phyloP scores from a whole-genome alignment of 2,888 invertebrate genomes.

The Syrphus vitripennis region DNA sequence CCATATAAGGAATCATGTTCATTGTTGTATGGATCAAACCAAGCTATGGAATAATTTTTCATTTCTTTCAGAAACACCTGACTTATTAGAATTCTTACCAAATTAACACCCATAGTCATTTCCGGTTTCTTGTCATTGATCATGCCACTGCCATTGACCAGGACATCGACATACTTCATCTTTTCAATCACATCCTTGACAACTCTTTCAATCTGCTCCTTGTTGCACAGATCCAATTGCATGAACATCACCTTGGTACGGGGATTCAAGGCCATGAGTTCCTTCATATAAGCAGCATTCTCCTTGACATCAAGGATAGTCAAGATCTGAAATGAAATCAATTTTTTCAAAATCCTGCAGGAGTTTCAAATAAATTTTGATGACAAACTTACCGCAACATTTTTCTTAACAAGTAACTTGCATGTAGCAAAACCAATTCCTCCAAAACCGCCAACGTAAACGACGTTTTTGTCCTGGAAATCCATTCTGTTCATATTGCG shows the following conservation, averaged over 20 bases:
- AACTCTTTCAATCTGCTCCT: slow-evolving; percentile 46
- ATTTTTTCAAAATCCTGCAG: background rate
- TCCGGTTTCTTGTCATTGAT: slow-evolving; percentile 64
- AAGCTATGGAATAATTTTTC: slow-evolving; percentile 74
- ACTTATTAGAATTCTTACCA: slow-evolving; percentile 78
- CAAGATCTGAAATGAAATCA: slow-evolving; percentile 54
- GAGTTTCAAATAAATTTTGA: no score
- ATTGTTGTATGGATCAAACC: slow-evolving; percentile 79
- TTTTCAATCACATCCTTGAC: slow-evolving; percentile 46
- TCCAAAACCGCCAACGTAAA: slow-evolving; percentile 71
- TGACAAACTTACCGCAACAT: slow-evolving; percentile 51
- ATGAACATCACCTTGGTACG: slow-evolving; percentile 35
- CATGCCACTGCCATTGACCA: slow-evolving; percentile 72
- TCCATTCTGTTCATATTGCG: slow-evolving; percentile 38
- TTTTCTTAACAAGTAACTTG: slow-evolving; percentile 61
- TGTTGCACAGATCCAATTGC: slow-evolving; percentile 63
- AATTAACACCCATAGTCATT: slow-evolving; percentile 74
- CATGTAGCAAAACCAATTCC: slow-evolving; percentile 71
- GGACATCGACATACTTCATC: slow-evolving; percentile 70
- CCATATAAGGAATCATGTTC: slow-evolving; percentile 77
- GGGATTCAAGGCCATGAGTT: slow-evolving; percentile 40
- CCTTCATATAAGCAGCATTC: slow-evolving; percentile 33
- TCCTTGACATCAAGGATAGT: slow-evolving; percentile 62
- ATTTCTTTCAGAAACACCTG: background rate
- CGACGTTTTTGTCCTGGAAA: slow-evolving; percentile 67